Evolutionary conservation across 2,797 vertebrate genomes (phyloP).

Genomic region (Mus caroli): DNA sequence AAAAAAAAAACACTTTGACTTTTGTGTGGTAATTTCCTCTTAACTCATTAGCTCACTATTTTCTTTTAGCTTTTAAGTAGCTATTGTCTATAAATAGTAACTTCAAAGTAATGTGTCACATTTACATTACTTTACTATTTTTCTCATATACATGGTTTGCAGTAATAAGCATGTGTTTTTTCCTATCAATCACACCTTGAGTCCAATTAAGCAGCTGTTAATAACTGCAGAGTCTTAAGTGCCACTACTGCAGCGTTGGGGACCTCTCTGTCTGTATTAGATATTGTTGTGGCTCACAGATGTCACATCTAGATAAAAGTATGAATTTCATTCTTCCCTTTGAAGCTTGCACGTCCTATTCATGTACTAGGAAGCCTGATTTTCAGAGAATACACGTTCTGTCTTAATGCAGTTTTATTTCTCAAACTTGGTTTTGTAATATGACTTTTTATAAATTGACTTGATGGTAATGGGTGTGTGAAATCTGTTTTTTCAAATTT

Average conservation of each 20-base stretch:
- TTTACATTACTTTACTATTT: background rate
- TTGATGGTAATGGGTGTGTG: too few relatives aligned
- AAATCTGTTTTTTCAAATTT: background rate
- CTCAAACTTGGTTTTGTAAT: background rate
- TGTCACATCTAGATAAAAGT: background rate
- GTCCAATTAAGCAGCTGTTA: background rate
- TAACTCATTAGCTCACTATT: background rate
- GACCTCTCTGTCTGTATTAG: background rate
- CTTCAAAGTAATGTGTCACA: background rate
- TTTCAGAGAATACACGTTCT: background rate
- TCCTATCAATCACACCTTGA: background rate
- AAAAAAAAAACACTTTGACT: background rate
- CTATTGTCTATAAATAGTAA: background rate
- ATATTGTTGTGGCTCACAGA: background rate
- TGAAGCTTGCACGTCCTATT: background rate
- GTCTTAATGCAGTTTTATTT: background rate
- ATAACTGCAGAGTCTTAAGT: background rate
- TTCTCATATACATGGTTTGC: background rate
- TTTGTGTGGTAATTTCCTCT: background rate
- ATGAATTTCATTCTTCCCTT: background rate
- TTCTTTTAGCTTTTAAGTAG: background rate
- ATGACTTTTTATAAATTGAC: too few relatives aligned
- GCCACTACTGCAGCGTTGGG: background rate
- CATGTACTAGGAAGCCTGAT: background rate
- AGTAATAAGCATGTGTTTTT: background rate